A percentile compares a stretch with the other conserved stretches of the same genome.
Conservation (phyloP, 2,888 invertebrate genomes). For the Fragum whitleyi region DNA sequence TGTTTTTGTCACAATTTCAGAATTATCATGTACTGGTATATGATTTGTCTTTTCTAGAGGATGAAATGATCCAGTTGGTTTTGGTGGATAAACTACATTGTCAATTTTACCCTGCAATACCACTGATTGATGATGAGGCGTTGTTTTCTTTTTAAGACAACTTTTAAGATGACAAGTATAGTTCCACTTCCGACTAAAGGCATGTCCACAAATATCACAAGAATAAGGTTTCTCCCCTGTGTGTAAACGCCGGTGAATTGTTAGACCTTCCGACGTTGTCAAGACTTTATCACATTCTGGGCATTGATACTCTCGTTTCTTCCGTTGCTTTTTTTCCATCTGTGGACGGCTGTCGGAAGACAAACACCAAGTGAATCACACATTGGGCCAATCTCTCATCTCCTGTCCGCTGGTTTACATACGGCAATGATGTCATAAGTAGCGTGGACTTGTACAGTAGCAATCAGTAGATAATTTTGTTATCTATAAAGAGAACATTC, state of each 20-base stretch:
- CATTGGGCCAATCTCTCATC: slow-evolving; percentile 23
- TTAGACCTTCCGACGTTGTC: slow-evolving; percentile 57
- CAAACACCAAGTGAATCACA: slow-evolving; percentile 18
- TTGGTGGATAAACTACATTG: neutral
- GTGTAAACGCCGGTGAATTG: slow-evolving; percentile 51
- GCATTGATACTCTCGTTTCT: slow-evolving; percentile 60
- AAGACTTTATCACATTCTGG: slow-evolving; percentile 58
- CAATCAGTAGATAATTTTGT: too few species aligned
- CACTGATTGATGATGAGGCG: neutral
- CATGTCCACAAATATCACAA: slow-evolving; percentile 56
- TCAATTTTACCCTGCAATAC: neutral
- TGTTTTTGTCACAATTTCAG: neutral
- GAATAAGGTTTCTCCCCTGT: slow-evolving; percentile 58
- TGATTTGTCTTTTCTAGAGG: neutral
- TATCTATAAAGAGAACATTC: too few species aligned
- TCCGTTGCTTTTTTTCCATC: slow-evolving; percentile 58
- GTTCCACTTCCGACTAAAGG: slow-evolving; percentile 60
- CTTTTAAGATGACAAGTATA: slow-evolving; percentile 58
- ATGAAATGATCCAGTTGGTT: neutral
- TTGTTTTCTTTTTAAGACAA: slow-evolving; percentile 42
- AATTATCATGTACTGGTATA: neutral
- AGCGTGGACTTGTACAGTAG: neutral
- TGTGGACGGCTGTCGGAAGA: slow-evolving; percentile 40
- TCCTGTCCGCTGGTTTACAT: slow-evolving; percentile 7
- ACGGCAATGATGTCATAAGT: slow-evolving; percentile 21